Evolutionary conservation across 2,888 invertebrate species (phyloP).

Genomic region (Archips crataeganus): DNA sequence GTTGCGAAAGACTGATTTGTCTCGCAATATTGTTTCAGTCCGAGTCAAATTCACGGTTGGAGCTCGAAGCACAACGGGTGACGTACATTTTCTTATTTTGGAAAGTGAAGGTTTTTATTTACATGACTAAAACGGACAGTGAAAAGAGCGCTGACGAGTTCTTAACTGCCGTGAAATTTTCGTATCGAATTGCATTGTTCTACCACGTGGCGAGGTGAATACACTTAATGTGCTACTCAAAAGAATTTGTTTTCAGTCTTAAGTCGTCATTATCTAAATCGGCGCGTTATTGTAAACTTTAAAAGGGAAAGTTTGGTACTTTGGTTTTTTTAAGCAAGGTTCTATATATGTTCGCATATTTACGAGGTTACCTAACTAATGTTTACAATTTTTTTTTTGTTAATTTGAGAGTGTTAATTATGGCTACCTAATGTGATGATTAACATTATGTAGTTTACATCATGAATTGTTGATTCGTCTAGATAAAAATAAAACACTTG

Average conservation of each 20-base stretch:
- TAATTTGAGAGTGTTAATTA: too few relatives aligned
- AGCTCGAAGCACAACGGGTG: conserved; percentile 51
- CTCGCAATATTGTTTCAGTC: conserved; percentile 47
- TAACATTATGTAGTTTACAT: too few relatives aligned
- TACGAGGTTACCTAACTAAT: too few relatives aligned
- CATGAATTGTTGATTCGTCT: too few relatives aligned
- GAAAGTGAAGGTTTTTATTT: conserved; percentile 81
- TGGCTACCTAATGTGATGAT: too few relatives aligned
- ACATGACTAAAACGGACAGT: conserved; percentile 67
- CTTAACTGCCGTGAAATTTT: conserved; percentile 63
- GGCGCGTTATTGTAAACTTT: not conserved
- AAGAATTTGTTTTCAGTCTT: conserved; percentile 19
- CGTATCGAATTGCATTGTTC: conserved; percentile 56
- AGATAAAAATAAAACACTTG: too few relatives aligned
- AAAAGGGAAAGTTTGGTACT: not conserved
- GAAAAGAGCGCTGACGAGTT: conserved; percentile 57
- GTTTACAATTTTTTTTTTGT: too few relatives aligned
- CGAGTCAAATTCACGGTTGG: conserved; percentile 64
- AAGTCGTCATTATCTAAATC: conserved; percentile 40
- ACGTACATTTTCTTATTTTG: conserved; percentile 74
- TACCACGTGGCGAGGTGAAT: conserved; percentile 42
- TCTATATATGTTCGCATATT: not conserved
- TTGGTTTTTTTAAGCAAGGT: not conserved
- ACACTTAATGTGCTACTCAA: conserved; percentile 12
- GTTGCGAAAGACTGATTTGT: conserved; percentile 53